phyloP scores from a whole-genome alignment of 1,140 invertebrate species.

The Drosophila punjabiensis region DNA sequence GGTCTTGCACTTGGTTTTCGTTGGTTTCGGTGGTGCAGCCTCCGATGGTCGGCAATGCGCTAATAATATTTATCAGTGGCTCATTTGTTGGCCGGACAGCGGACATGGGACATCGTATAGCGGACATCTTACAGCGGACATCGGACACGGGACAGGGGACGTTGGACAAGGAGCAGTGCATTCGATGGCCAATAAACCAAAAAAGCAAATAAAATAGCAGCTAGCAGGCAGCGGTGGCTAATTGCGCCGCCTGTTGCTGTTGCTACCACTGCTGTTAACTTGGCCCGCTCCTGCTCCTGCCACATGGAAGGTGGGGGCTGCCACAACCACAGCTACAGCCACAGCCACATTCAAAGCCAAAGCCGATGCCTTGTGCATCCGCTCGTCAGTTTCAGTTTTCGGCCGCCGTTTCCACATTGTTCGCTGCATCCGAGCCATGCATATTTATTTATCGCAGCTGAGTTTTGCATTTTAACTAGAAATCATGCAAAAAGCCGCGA shows the following conservation, averaged over 20 bases:
- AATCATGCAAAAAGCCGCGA: constrained; percentile 77
- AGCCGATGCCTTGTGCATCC: constrained; percentile 60
- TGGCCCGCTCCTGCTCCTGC: constrained; percentile 14
- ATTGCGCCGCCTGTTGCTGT: constrained; percentile 53
- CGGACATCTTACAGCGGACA: constrained; percentile 27
- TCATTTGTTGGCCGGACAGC: constrained; percentile 77
- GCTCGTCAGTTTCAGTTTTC: constrained; percentile 71
- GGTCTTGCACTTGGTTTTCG: constrained; percentile 32
- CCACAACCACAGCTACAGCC: not conserved
- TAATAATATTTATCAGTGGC: constrained; percentile 83
- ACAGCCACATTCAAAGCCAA: not conserved
- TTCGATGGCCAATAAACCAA: constrained; percentile 72
- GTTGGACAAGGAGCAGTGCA: constrained; percentile 19
- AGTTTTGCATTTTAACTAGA: constrained; percentile 82
- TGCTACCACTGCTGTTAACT: constrained; percentile 50
- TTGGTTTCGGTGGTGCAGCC: constrained; percentile 12
- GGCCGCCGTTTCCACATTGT: constrained; percentile 67
- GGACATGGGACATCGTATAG: constrained; percentile 11
- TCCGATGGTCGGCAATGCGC: constrained; percentile 57
- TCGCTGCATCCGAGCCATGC: constrained; percentile 63
- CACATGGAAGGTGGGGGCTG: constrained; percentile 17
- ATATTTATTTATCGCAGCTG: constrained; percentile 82
- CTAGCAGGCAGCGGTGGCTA: constrained; percentile 48
- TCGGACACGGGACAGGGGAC: not conserved
- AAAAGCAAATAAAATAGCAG: constrained; percentile 67